A percentile compares a stretch with the other conserved stretches of the same genome.
Evolutionary conservation across 2,113 vertebrate species (phyloP).

Genomic region (Dicentrarchus labrax): DNA sequence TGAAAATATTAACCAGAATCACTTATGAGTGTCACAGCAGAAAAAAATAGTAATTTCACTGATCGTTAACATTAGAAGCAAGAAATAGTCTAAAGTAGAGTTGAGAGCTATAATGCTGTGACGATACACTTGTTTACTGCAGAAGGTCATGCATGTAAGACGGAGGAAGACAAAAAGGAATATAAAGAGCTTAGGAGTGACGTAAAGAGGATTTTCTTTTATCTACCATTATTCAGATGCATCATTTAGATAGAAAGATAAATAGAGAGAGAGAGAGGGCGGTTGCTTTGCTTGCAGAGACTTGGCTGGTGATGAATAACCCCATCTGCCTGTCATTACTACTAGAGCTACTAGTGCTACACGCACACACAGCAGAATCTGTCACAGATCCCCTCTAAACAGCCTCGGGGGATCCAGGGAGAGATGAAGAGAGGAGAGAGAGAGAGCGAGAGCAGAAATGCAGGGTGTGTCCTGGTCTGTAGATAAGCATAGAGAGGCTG

Average conservation of each 20-base stretch:
- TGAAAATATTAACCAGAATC: neutral
- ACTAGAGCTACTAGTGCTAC: constrained; percentile 54
- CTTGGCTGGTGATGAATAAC: constrained; percentile 72
- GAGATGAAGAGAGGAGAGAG: constrained; percentile 40
- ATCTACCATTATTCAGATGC: constrained; percentile 54
- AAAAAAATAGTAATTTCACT: neutral
- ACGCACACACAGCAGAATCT: constrained; percentile 49
- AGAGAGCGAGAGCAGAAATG: neutral
- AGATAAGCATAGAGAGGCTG: constrained; percentile 38
- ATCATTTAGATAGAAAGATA: constrained; percentile 53
- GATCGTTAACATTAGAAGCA: neutral
- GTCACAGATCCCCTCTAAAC: constrained; percentile 70
- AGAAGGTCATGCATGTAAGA: neutral
- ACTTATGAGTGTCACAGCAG: neutral
- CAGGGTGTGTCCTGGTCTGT: constrained; percentile 49
- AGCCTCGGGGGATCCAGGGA: constrained; percentile 45
- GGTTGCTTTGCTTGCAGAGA: constrained; percentile 65
- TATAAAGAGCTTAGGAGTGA: constrained; percentile 32
- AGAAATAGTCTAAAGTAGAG: neutral
- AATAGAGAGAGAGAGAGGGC: neutral
- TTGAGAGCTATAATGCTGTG: neutral
- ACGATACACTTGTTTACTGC: neutral
- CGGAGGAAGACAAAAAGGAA: neutral
- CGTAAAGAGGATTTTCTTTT: constrained; percentile 47
- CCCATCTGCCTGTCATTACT: constrained; percentile 69